A percentile compares a stretch with the other conserved stretches of the same genome.
Conservation (phyloP, 2,113 vertebrate genomes). For the Agelaius tricolor region DNA sequence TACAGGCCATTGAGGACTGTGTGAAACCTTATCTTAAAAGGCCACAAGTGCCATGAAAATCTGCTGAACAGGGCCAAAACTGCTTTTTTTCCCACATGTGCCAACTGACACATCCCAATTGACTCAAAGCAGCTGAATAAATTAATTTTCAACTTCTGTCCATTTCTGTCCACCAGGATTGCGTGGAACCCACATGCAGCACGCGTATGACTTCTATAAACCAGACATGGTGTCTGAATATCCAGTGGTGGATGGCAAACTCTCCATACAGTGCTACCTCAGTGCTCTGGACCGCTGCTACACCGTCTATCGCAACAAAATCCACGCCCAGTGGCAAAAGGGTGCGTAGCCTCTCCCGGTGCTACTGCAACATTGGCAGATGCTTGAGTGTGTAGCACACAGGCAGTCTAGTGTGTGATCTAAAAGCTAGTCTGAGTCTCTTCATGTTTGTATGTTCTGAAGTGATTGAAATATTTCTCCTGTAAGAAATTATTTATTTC, state of each 20-base stretch:
- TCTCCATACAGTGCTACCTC: conserved; percentile 97
- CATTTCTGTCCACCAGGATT: conserved; percentile 76
- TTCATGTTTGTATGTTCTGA: background rate
- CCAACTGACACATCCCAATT: background rate
- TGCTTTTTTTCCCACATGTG: rapidly evolving
- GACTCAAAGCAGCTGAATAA: background rate
- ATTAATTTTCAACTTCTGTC: background rate
- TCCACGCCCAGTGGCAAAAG: conserved; percentile 91
- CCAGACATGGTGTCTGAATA: conserved; percentile 97
- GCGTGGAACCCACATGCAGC: conserved; percentile 96
- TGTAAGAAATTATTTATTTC: background rate
- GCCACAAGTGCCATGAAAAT: background rate
- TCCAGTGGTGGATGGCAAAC: conserved; percentile 93
- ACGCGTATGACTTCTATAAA: conserved; percentile 98
- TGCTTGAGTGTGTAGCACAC: background rate
- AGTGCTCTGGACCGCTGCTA: conserved; percentile 95
- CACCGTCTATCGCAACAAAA: conserved; percentile 90
- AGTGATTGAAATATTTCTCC: background rate
- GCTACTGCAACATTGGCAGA: background rate
- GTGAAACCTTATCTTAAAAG: background rate
- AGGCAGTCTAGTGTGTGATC: background rate
- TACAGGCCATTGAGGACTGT: background rate
- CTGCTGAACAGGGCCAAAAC: background rate
- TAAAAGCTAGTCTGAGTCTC: background rate
- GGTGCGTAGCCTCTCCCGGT: conserved; percentile 70